Conservation (phyloP, 2,888 invertebrate genomes). For the Trisateles emortualis region DNA sequence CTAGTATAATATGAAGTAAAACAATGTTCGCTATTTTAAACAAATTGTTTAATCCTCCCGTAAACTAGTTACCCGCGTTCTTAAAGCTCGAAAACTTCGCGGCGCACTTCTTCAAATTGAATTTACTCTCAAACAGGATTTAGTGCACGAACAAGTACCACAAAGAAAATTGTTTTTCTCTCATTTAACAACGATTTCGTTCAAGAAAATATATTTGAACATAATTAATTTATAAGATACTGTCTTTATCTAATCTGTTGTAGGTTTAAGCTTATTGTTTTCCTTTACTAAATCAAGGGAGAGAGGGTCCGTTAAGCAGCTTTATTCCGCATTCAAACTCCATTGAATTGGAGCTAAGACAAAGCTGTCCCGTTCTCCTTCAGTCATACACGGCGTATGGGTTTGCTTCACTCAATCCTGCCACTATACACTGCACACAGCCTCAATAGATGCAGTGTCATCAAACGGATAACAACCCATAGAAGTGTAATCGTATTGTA, state of each 20-base stretch:
- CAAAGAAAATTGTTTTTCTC: slow-evolving; percentile 48
- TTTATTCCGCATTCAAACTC: not conserved
- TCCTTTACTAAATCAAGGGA: not conserved
- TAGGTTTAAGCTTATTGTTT: not conserved
- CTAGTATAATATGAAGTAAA: not conserved
- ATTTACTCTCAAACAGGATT: slow-evolving; percentile 57
- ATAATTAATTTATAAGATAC: not conserved
- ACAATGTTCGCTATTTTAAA: slow-evolving; percentile 37
- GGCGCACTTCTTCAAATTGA: slow-evolving; percentile 63
- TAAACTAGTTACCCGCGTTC: slow-evolving; percentile 57
- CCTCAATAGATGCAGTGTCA: too few relatives aligned
- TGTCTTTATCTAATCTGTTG: not conserved
- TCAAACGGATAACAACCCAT: too few relatives aligned
- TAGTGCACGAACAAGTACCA: slow-evolving; percentile 48
- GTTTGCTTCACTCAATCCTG: too few relatives aligned
- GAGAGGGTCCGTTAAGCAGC: not conserved
- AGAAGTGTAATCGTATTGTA: too few relatives aligned
- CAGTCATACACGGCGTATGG: too few relatives aligned
- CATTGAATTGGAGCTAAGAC: not conserved
- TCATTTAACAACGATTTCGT: slow-evolving; percentile 22
- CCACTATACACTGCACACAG: too few relatives aligned
- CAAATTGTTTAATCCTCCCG: slow-evolving; percentile 36
- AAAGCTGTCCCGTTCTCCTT: too few relatives aligned
- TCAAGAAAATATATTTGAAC: slow-evolving; percentile 9
- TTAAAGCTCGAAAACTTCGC: slow-evolving; percentile 43